phyloP scores from a whole-genome alignment of 1,140 invertebrate species.

The Anoplolepis gracilipes region DNA sequence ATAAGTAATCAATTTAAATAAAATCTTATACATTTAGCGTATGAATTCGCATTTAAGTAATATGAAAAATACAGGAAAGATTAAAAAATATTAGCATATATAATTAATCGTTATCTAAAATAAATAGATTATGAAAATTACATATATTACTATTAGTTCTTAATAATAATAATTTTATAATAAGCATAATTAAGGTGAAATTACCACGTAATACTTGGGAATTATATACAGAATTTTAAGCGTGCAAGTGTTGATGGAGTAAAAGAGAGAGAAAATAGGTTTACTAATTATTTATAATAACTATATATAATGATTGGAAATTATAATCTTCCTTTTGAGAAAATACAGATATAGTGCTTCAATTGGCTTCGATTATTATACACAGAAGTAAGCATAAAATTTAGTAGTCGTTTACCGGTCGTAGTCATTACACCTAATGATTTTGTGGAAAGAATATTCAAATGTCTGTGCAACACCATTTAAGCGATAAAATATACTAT shows the following conservation, averaged over 20 bases:
- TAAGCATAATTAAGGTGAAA: conserved; percentile 49
- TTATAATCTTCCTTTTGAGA: background rate
- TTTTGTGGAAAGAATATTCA: conserved; percentile 6
- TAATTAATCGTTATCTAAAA: conserved; percentile 20
- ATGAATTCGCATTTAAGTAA: background rate
- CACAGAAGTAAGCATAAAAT: background rate
- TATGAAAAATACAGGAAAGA: too few species aligned
- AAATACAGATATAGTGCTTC: background rate
- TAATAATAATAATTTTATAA: conserved; percentile 40
- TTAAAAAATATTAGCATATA: background rate
- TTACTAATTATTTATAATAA: background rate
- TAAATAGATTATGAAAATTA: conserved; percentile 39
- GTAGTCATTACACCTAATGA: background rate
- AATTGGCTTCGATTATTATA: background rate
- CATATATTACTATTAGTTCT: conserved; percentile 34
- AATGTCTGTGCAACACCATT: background rate
- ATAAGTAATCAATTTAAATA: background rate
- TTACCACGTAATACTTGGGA: conserved; percentile 39
- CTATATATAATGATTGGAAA: background rate
- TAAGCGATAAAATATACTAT: conserved; percentile 14
- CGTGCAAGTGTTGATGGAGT: background rate
- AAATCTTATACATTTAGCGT: background rate
- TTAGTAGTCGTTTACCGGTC: background rate
- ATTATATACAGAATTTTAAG: conserved; percentile 18
- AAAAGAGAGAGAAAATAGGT: background rate